A percentile compares a stretch with the other conserved stretches of the same genome.
Evolutionary conservation across 1,140 invertebrate genomes (phyloP).

Genomic region (Octopus sinensis): DNA sequence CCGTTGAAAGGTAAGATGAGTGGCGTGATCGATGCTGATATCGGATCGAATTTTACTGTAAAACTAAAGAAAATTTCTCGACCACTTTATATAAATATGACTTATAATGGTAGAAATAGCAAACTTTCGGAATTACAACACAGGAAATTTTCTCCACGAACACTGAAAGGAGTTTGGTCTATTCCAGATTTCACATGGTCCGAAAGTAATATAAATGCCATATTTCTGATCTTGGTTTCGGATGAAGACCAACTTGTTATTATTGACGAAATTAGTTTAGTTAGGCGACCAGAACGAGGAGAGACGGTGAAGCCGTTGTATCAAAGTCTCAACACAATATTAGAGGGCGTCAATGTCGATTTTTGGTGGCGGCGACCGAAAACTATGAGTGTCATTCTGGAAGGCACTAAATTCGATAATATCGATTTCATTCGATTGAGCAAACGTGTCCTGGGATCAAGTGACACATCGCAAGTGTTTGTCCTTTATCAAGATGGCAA

Average conservation of each 20-base stretch:
- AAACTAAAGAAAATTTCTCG: conserved; percentile 13
- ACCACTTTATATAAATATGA: conserved; percentile 19
- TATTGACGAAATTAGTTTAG: conserved; percentile 24
- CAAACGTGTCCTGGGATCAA: conserved; percentile 24
- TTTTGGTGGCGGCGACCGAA: conserved; percentile 40
- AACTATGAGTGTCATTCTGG: conserved; percentile 25
- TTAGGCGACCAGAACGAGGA: conserved; percentile 24
- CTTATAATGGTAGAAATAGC: conserved; percentile 25
- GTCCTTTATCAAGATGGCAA: conserved; percentile 44
- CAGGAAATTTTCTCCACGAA: conserved; percentile 16
- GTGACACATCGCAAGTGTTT: conserved; percentile 34
- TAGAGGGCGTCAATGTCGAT: conserved; percentile 39
- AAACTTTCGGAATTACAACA: conserved; percentile 15
- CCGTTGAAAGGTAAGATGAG: conserved; percentile 21
- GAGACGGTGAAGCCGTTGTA: conserved; percentile 23
- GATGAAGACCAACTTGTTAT: conserved; percentile 19
- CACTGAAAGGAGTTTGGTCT: conserved; percentile 13
- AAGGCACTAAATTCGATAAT: conserved; percentile 20
- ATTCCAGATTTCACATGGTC: conserved; percentile 37
- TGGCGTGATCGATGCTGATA: conserved; percentile 33
- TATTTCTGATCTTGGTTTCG: conserved; percentile 22
- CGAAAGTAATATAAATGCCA: conserved; percentile 27
- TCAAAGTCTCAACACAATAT: conserved; percentile 25
- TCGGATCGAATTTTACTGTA: conserved; percentile 28
- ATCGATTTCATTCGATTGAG: conserved; percentile 32